Base-by-base conservation (phyloP, 2,113 vertebrate species). In the Cathartes aura region DNA sequence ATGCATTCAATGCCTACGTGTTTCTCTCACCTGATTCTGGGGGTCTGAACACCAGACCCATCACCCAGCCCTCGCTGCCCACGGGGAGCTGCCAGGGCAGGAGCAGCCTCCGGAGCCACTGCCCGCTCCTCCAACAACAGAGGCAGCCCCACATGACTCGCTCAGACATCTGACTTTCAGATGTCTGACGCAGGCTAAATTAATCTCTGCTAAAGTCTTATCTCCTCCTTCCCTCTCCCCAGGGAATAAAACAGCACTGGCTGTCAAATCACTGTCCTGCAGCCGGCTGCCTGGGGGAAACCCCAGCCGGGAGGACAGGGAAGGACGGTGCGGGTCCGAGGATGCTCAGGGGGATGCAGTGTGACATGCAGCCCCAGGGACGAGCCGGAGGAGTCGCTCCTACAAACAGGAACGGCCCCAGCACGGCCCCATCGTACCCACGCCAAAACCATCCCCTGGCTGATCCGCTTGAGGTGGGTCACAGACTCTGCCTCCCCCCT, bases 291-390 rank as follows among this genome's bases (percentile, higher is more conserved):
- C 50, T 5, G 12, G 55, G 32, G 43, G 11, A 55, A 48, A 15
- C 4, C 8, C 48, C 1, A 1, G 63, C 48, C 1, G 0, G n/a
- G 19, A 59, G 62, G 26, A 12, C 0, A 0, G 16, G n/a, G 53
- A 82, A 38, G 45, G 60, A 40, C 4, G 4, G 0, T 2, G 0
- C 0, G 8, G n/a, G 19, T 30, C 20, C 2, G 1, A 29, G 78
- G n/a, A 48, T 55, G 72, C 55, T 84, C 21, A 5, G 22, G 13
- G 64, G 1, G n/a, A 82, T 14, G 32, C 43, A 15, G 40, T 1
- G 23, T 2, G 23, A 38, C 55, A 27, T 7, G 2, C 26, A 23
- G 38, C 7, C 12, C 27, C 40, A 23, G 18, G 47, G 23, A 63
- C 0, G 5, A 42, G 53, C 62, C 1, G 0, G 11, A 34, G 38